These are phyloP conservation scores for Ceraclea dissimilis DNA, from an alignment of 2,888 invertebrate genomes.

Conservation along the genomic window DNA sequence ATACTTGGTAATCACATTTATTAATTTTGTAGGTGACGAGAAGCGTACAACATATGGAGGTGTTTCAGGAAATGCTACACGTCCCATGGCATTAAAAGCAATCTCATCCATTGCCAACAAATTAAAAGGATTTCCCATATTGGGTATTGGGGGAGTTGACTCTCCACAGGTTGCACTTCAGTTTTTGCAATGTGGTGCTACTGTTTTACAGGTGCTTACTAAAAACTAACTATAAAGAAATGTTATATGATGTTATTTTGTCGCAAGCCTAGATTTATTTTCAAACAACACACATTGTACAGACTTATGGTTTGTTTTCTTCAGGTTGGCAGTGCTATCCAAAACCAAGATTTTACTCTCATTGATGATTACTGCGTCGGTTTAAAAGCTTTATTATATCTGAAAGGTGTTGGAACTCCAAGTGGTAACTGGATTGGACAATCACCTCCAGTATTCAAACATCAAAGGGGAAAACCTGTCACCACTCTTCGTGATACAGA, in stretches of 20 bases:
- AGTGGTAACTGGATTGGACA: conserved; percentile 83
- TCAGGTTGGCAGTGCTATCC: conserved; percentile 89
- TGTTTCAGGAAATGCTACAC: conserved; percentile 87
- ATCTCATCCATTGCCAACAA: conserved; percentile 81
- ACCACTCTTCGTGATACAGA: conserved; percentile 54
- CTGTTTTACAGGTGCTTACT: conserved; percentile 65
- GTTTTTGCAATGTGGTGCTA: conserved; percentile 89
- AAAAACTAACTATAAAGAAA: too few species aligned
- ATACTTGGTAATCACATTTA: background rate
- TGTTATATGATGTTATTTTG: too few species aligned
- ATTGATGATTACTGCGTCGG: conserved; percentile 92
- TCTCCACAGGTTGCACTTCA: conserved; percentile 94
- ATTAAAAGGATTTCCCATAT: conserved; percentile 82
- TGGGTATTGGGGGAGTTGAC: conserved; percentile 96
- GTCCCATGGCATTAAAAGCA: conserved; percentile 88
- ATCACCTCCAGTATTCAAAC: conserved; percentile 81
- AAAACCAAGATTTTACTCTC: conserved; percentile 97
- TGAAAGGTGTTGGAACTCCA: conserved; percentile 58
- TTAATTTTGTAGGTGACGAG: conserved; percentile 40
- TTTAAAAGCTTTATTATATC: conserved; percentile 76
- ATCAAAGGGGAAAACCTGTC: conserved; percentile 90
- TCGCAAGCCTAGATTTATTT: too few species aligned
- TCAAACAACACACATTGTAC: too few species aligned
- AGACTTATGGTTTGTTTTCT: background rate
- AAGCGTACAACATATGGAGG: conserved; percentile 91